phyloP scores from a whole-genome alignment of 2,888 invertebrate genomes.

The Meta bourneti region DNA sequence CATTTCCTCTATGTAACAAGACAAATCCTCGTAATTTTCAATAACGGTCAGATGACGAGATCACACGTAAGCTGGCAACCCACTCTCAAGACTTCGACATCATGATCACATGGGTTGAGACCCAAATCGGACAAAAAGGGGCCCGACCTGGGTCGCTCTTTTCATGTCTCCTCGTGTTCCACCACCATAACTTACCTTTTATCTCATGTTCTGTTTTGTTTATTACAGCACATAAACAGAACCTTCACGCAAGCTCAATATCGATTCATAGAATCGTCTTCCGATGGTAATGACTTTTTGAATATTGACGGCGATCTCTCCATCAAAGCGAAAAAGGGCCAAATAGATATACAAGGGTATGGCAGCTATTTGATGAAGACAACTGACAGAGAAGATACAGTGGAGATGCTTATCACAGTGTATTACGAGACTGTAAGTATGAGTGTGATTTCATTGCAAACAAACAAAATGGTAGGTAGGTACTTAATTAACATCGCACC shows the following conservation, averaged over 20 bases:
- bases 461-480: background rate
- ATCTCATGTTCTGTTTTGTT: too few species aligned
- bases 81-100: too few species aligned
- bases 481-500: too few species aligned
- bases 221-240: background rate
- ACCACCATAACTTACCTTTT: too few species aligned
- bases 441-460: background rate
- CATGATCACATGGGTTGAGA: too few species aligned
- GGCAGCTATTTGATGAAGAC: constrained; percentile 35
- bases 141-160: too few species aligned
- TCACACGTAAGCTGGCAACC: too few species aligned
- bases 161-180: too few species aligned
- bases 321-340: constrained; percentile 29
- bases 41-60: too few species aligned
- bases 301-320: background rate
- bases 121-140: too few species aligned
- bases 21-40: too few species aligned
- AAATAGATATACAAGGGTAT: background rate
- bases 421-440: constrained; percentile 43
- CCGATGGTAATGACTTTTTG: background rate
- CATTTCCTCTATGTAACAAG: too few species aligned
- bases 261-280: background rate
- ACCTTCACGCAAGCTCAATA: constrained; percentile 5
- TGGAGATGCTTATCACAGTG: constrained; percentile 47
- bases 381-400: background rate